These are phyloP conservation scores for Garrulus glandarius DNA, from an alignment of 2,797 vertebrate genomes.

Conservation along the genomic window DNA sequence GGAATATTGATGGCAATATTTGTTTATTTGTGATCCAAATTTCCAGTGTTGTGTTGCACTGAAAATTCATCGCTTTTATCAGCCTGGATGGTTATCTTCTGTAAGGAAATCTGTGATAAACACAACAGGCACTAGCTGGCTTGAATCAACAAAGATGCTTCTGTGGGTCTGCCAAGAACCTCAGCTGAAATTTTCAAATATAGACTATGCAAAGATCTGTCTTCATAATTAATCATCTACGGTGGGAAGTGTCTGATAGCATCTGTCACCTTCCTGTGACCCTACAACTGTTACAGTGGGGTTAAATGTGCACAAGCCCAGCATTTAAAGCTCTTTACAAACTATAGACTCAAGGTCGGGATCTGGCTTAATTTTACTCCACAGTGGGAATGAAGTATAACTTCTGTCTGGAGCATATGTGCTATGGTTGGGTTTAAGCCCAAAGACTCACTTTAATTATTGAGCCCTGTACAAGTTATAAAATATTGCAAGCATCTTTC, in stretches of 20 bases:
- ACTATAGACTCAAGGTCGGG: conserved; percentile 47
- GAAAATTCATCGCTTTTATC: conserved; percentile 68
- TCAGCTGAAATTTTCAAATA: conserved; percentile 48
- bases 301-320: conserved; percentile 30
- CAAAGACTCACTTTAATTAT: conserved; percentile 33
- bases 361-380: conserved; percentile 13
- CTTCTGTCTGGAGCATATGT: background rate
- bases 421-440: background rate
- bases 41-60: conserved; percentile 43
- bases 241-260: conserved; percentile 21
- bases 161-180: conserved; percentile 17
- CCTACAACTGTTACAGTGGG: background rate
- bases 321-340: conserved; percentile 32
- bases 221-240: conserved; percentile 63
- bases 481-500: background rate
- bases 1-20: conserved; percentile 67
- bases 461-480: background rate
- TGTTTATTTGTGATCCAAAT: conserved; percentile 70
- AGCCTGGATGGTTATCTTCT: conserved; percentile 40
- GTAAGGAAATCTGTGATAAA: conserved; percentile 45
- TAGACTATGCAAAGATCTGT: conserved; percentile 51
- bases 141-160: conserved; percentile 53
- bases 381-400: conserved; percentile 2
- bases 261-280: conserved; percentile 61
- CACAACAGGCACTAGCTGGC: conserved; percentile 30